Evolutionary conservation across 2,797 vertebrate species (phyloP).

Genomic region (Ambastaia sidthimunki): DNA sequence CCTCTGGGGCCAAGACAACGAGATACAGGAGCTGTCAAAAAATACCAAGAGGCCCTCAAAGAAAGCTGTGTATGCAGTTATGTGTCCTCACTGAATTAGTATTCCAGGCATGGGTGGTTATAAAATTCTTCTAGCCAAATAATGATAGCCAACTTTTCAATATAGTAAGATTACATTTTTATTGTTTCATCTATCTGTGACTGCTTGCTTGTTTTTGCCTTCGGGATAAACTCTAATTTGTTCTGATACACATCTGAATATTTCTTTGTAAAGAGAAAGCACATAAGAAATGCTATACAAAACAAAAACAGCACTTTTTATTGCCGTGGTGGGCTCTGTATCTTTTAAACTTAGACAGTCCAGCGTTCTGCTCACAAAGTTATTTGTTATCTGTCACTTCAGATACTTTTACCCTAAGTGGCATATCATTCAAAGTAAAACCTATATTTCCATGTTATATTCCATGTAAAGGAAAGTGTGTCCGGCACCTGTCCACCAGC

Average conservation of each 20-base stretch:
- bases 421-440: constrained; percentile 38
- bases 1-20: constrained; percentile 53
- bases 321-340: neutral
- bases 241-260: constrained; percentile 48
- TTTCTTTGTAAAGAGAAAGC: constrained; percentile 15
- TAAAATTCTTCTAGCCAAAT: constrained; percentile 52
- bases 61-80: constrained; percentile 50
- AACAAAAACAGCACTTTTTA: neutral
- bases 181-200: constrained; percentile 59
- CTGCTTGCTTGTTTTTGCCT: constrained; percentile 50
- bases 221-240: constrained; percentile 52
- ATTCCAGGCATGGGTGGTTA: constrained; percentile 46
- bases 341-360: neutral
- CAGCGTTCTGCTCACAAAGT: neutral
- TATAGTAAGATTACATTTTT: constrained; percentile 59
- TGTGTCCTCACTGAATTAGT: constrained; percentile 50
- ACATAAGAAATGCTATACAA: constrained; percentile 26
- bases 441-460: constrained; percentile 39
- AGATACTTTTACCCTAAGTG: constrained; percentile 17
- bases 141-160: constrained; percentile 59
- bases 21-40: constrained; percentile 59
- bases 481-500: constrained; percentile 53
- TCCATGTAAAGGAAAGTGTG: constrained; percentile 22
- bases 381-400: constrained; percentile 13
- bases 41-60: constrained; percentile 41